Evolutionary conservation across 2,888 invertebrate species (phyloP), one percentile per base, ranked within the genome.

Genomic region (Julus scandinavius): DNA sequence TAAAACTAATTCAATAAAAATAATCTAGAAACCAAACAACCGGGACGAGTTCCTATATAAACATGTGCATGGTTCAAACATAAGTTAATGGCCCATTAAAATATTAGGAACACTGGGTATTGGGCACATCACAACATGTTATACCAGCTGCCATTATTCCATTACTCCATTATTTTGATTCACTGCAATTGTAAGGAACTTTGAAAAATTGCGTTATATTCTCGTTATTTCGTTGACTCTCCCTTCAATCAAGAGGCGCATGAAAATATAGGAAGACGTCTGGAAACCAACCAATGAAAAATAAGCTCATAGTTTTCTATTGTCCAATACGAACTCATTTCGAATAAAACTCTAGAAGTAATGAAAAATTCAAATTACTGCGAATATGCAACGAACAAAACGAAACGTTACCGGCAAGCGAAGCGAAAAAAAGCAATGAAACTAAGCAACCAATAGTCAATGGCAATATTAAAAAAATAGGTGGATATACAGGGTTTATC

Each of bases 361-460:
- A 72, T 54, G 17, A 45, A 45, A 72, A 72, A 72, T 29, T 4
- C 20, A 72, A 72, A 72, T 72, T 63, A 63, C 54, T 13, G 54
- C 13, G 15, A 54, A 54, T 17, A 72, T 72, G 72, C 29, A 72
- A 72, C 29, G 72, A n/a, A 29, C 72, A 29, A 29, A 72, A 72
- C 20, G 72, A 29, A 72, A 72, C 72, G 29, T 72, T 72, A 72
- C 72, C 20, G 72, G 72, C 72, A 72, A 72, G 72, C 72, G 72
- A 72, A 72, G 72, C 72, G 7, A 72, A 72, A 72, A 72, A 72
- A 72, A 54, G 72, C 72, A 72, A 72, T 72, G 72, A 29, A 72
- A 72, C 72, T 72, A 72, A 72, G 72, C 72, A 72, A 72, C 72
- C 72, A 7, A 54, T 72, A 72, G 72, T 72, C 72, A 72, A 72